These are phyloP conservation scores for Conops quadrifasciatus DNA, from an alignment of 2,888 invertebrate species.

Conservation along the genomic window DNA sequence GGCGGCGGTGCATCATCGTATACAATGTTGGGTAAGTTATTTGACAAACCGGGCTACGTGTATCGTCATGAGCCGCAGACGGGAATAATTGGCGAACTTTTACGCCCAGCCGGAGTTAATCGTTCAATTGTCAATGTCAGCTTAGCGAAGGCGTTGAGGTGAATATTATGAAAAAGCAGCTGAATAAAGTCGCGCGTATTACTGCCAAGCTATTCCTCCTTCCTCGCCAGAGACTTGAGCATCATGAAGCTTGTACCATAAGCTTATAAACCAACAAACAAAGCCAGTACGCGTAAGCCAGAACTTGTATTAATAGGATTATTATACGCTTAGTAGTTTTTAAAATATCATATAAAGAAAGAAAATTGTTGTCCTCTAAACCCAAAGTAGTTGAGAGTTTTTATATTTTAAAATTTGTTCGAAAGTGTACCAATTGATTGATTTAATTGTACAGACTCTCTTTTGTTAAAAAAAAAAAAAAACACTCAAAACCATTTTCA, in stretches of 20 bases:
- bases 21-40: conserved; percentile 70
- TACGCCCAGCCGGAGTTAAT: conserved; percentile 60
- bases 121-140: conserved; percentile 62
- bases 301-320: no score
- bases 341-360: not conserved
- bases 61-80: conserved; percentile 66
- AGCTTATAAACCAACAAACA: no score
- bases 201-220: no score
- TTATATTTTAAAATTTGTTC: no score
- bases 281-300: no score
- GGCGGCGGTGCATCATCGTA: conserved; percentile 63
- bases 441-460: conserved; percentile 5
- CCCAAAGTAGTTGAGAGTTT: no score
- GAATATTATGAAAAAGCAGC: conserved; percentile 42
- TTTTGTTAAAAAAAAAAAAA: conserved; percentile 8
- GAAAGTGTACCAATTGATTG: conserved; percentile 7
- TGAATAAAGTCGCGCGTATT: conserved; percentile 26
- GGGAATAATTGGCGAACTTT: conserved; percentile 62
- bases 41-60: conserved; percentile 74
- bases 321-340: not conserved
- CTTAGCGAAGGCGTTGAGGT: conserved; percentile 61
- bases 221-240: no score
- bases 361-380: not conserved
- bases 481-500: no score
- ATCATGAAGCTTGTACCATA: no score